Conservation (phyloP, 30 jellyfish, hydroid and myxozoan species). For the Cassiopea xamachana region DNA sequence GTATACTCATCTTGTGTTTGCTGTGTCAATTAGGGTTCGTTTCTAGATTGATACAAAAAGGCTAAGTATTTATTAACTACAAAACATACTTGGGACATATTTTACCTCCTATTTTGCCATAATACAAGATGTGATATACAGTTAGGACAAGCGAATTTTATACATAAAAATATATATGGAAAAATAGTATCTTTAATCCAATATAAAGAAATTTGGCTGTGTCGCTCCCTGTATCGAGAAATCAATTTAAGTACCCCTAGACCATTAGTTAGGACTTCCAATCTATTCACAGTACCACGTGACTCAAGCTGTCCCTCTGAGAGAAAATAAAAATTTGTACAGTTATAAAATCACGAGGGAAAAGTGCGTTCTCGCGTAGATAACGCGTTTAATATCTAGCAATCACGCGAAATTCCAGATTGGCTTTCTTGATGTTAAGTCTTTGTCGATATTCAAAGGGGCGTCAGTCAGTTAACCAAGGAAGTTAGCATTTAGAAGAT, state of each 20-base stretch:
- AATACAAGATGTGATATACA: slow-evolving; percentile 81
- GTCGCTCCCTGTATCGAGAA: slow-evolving; percentile 75
- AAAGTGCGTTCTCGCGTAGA: slow-evolving; percentile 56
- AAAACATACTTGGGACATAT: slow-evolving; percentile 62
- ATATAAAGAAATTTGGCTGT: slow-evolving; percentile 68
- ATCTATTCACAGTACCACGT: slow-evolving; percentile 66
- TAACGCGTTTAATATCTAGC: slow-evolving; percentile 9
- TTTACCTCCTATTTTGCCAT: slow-evolving; percentile 70
- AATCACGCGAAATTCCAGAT: slow-evolving; percentile 61
- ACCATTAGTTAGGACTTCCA: slow-evolving; percentile 17
- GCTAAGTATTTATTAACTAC: slow-evolving; percentile 68
- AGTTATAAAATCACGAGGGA: slow-evolving; percentile 86
- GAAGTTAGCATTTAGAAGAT: slow-evolving; percentile 97
- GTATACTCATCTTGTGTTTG: background rate
- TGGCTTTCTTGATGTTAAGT: slow-evolving; percentile 43
- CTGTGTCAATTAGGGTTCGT: background rate
- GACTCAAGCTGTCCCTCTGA: slow-evolving; percentile 79
- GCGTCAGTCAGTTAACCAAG: slow-evolving; percentile 82
- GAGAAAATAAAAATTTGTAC: slow-evolving; percentile 71
- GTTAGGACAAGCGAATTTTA: slow-evolving; percentile 78
- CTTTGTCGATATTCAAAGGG: slow-evolving; percentile 38
- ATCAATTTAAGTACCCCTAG: slow-evolving; percentile 29
- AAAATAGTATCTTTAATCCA: slow-evolving; percentile 62
- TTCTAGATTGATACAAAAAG: slow-evolving; percentile 57
- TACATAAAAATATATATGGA: slow-evolving; percentile 71